Percentiles rank a stretch among this genome's conserved stretches.
phyloP scores from a whole-genome alignment of 2,797 vertebrate genomes.

The Macroramphosus scolopax region DNA sequence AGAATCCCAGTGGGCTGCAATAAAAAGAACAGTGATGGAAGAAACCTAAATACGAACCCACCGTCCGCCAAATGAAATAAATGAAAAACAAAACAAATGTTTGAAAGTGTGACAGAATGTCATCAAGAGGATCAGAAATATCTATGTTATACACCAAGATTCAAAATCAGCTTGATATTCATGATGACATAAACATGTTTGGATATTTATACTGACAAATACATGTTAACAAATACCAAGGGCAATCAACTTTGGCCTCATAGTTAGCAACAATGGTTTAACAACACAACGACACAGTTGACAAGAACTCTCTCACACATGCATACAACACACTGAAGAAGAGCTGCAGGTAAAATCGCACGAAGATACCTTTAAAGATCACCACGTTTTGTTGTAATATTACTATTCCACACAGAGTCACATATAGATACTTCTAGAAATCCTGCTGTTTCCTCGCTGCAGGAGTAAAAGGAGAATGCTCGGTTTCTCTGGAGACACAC shows the following conservation, averaged over 20 bases:
- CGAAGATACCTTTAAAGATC: slow-evolving; percentile 62
- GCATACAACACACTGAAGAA: slow-evolving; percentile 62
- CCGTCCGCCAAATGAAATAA: slow-evolving; percentile 17
- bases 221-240: slow-evolving; percentile 58
- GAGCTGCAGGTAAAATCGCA: slow-evolving; percentile 63
- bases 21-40: slow-evolving; percentile 28
- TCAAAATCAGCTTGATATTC: slow-evolving; percentile 55
- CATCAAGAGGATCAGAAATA: slow-evolving; percentile 44
- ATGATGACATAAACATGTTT: slow-evolving; percentile 52
- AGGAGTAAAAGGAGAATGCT: slow-evolving; percentile 38
- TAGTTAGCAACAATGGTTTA: slow-evolving; percentile 60
- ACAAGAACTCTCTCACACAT: slow-evolving; percentile 62
- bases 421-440: slow-evolving; percentile 55
- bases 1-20: slow-evolving; percentile 31
- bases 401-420: slow-evolving; percentile 59
- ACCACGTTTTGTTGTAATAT: slow-evolving; percentile 58
- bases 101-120: slow-evolving; percentile 30
- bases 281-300: slow-evolving; percentile 49
- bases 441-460: slow-evolving; percentile 40
- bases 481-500: slow-evolving; percentile 38
- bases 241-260: slow-evolving; percentile 62
- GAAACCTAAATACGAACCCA: slow-evolving; percentile 44
- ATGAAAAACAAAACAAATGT: slow-evolving; percentile 36
- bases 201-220: slow-evolving; percentile 46
- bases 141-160: slow-evolving; percentile 54